Percentiles rank a stretch among this genome's conserved stretches.
Evolutionary conservation across 2,113 vertebrate genomes (phyloP).

Genomic region (Chloropsis cyanopogon): DNA sequence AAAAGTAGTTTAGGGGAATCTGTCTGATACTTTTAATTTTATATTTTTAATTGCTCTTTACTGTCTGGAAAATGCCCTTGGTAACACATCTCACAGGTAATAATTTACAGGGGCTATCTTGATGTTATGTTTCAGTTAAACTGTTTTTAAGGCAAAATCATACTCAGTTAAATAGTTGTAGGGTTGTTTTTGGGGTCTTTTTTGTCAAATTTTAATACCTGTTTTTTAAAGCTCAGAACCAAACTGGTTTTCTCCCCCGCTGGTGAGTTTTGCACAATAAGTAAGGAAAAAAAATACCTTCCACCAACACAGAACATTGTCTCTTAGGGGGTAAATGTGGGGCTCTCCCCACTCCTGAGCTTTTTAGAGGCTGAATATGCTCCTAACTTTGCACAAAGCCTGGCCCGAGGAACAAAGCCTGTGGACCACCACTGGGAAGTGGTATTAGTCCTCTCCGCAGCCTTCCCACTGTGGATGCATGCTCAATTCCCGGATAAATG

Average conservation of each 20-base stretch:
- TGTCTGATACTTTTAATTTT: neutral
- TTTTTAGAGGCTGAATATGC: neutral
- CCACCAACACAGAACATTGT: neutral
- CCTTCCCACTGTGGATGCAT: constrained; percentile 11
- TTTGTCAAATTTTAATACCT: neutral
- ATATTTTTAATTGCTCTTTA: neutral
- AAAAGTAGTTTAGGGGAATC: neutral
- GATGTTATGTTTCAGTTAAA: neutral
- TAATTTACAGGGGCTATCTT: neutral
- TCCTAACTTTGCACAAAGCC: neutral
- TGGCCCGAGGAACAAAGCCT: neutral
- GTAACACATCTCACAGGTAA: neutral
- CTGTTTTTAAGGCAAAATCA: neutral
- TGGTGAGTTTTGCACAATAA: neutral
- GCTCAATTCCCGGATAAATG: constrained; percentile 62
- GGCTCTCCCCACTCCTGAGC: neutral
- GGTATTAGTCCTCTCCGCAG: neutral
- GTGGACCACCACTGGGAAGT: neutral
- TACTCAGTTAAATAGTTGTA: neutral
- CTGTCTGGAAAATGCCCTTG: neutral
- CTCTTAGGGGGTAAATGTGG: neutral
- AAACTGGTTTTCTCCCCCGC: neutral
- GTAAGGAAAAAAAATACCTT: neutral
- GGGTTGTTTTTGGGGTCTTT: neutral
- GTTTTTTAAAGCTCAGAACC: neutral